A percentile compares a stretch with the other conserved stretches of the same genome.
Conservation (phyloP, 2,888 invertebrate species). For the Sarcophaga caerulescens region DNA sequence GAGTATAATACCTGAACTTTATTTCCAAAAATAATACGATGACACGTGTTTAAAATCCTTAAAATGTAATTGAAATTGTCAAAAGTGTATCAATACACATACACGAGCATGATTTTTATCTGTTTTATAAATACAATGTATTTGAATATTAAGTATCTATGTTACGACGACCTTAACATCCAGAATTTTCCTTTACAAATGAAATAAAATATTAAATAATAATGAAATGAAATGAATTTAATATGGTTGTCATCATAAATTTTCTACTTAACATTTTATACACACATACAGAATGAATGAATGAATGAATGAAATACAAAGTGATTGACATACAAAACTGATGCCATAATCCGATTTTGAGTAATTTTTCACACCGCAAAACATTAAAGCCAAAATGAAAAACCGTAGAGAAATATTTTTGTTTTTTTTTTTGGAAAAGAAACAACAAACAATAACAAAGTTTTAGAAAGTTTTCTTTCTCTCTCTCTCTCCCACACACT, state of each 20-base stretch:
- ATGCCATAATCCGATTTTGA: constrained; percentile 67
- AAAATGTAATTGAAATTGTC: too few species aligned
- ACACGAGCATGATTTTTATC: too few species aligned
- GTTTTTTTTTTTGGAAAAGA: background rate
- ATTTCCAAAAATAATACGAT: too few species aligned
- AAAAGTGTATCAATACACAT: too few species aligned
- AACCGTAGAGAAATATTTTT: background rate
- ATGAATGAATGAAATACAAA: constrained; percentile 40
- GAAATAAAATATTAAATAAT: too few species aligned
- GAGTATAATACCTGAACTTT: too few species aligned
- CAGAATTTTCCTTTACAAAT: too few species aligned
- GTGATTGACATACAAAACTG: constrained; percentile 54
- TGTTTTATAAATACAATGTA: too few species aligned
- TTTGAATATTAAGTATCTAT: too few species aligned
- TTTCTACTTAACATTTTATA: constrained; percentile 28
- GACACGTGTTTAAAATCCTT: too few species aligned
- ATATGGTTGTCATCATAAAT: constrained; percentile 38
- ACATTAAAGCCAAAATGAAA: background rate
- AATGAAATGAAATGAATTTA: background rate
- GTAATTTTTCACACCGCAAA: constrained; percentile 52
- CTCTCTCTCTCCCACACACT: background rate
- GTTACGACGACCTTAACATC: too few species aligned
- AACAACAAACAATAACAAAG: background rate
- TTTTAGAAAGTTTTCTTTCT: background rate
- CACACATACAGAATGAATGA: background rate